Evolutionary conservation across 2,888 invertebrate genomes (phyloP), one percentile per base, ranked within the genome.

Genomic region (Cataglyphis rosenhaueri): DNA sequence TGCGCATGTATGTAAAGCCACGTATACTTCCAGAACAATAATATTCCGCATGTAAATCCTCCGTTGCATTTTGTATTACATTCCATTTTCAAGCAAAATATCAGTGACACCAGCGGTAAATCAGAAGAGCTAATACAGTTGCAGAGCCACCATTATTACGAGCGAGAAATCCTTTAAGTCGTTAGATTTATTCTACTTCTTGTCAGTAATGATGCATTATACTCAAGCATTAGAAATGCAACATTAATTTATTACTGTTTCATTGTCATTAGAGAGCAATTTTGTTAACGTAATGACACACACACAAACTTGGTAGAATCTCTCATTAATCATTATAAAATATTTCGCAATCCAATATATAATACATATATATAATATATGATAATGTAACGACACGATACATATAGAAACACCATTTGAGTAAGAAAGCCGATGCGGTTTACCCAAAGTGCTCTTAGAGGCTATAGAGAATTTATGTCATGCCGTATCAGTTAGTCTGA

Each of bases 121-220:
- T 88, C 86, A 86, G 75, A 82, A 88, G 83, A 85, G 81, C 83
- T 88, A 88, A 88, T 88, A 88, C 83, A 70, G 68, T 79, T 83
- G 71, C 6, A 65, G 74, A 81, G 81, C 57, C 71, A 57, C 52
- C 71, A 82, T 88, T 85, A 86, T 57, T 81, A 64, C 66, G 62
- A 70, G 52, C 84, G 85, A 88, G 88, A 88, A 87, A 87, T 88
- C 81, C 84, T 79, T 79, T 79, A 88, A 88, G 83, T 83, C 81
- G 76, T 85, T 87, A 87, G 74, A 88, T 85, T 88, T 82, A 85
- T 85, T 87, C 87, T 74, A 76, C 75, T 84, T 35, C 73, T 78
- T 73, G 78, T 84, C 70, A 78, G 15, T 83, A 82, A 88, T 87
- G 84, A 88, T 84, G 68, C 76, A 88, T 86, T 83, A 82, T 82